Base-by-base conservation (phyloP, 1,140 invertebrate species). In the Antheraea mylitta region DNA sequence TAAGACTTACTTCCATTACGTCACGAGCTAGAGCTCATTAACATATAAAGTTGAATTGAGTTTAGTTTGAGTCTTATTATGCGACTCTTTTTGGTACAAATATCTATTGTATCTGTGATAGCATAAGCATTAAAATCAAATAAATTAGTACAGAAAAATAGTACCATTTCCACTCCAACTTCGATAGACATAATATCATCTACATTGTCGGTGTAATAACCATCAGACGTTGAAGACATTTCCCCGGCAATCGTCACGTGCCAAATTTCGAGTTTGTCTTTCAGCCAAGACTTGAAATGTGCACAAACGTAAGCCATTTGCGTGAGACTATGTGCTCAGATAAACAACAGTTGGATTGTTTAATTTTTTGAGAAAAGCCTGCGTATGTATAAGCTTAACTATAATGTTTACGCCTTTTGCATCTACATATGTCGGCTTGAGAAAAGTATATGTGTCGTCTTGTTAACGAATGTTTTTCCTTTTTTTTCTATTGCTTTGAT, bases 231-330 rank as follows among this genome's bases (percentile, higher is more conserved):
- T 53, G 45, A 53, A 53, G 45, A 13, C 45, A 16, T 53, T n/a
- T n/a, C 11, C 45, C 59, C 59, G 66, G 66, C 67, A 48, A 69
- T 73, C 69, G 68, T 73, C 71, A 73, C 68, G 68, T 64, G 72
- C 72, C 72, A 69, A 70, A 70, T 61, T 70, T 66, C 68, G 61
- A 73, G 72, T 73, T 68, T 63, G 61, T 63, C 61, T 63, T 37
- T 53, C 38, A 69, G 71, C 71, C 71, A 72, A 72, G 64, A 68
- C 48, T 53, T 18, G 36, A 64, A 64, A 22, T 36, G 64, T 11
- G 64, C 45, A 60, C 22, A 16, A 13, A 53, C 45, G 45, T 16
- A 53, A 53, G 9, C 45, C 45, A 53, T 53, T 53, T 53, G 45
- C 45, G 45, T 42, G 38, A 42, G 38, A 70, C 58, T 69, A 59